Base-by-base conservation (phyloP, 2,888 invertebrate species). In the Cremastinae sp. region DNA sequence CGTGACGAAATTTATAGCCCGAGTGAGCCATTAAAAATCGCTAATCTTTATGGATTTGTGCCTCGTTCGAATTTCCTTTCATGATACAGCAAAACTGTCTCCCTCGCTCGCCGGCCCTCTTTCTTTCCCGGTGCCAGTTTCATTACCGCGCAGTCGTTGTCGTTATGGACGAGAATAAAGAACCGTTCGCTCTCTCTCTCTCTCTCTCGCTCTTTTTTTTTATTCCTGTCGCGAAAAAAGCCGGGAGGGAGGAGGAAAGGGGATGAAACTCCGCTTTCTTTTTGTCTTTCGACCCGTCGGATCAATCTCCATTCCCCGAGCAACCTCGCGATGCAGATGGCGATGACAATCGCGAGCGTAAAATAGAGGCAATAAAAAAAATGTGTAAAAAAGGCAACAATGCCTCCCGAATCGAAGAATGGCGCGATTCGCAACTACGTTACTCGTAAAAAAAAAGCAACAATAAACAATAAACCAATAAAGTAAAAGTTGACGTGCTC, bases 271-370 rank as follows among this genome's bases (percentile, higher is more conserved):
- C 41, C 12, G 41, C n/a, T 12, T 10, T 3, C 38, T 47, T 53
- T 45, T 41, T 54, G 68, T 69, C 61, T 64, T 71, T 62, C 61
- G 54, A 53, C 14, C 22, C 56, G 56, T 47, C 61, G 70, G 47
- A 62, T 62, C 69, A 58, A 65, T 53, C 76, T 58, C 68, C 59
- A 71, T 68, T 54, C 20, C 45, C 56, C 66, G 73, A 75, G 75
- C 75, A 75, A 56, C 78, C 77, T 66, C 74, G 69, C 79, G 28
- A 75, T 79, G 80, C 75, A 74, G 79, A 80, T 79, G 66, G 59
- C 59, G n/a, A 58, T 28, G 64, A 34, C 56, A 9, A 28, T 56
- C 28, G 41, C 43, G 16, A 78, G 64, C 49, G 61, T 36, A 69
- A 54, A 36, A 14, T 34, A 54, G 34, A 62, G 58, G 69, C 66